phyloP scores from a whole-genome alignment of 2,888 invertebrate species.

The Nesidiocoris tenuis region DNA sequence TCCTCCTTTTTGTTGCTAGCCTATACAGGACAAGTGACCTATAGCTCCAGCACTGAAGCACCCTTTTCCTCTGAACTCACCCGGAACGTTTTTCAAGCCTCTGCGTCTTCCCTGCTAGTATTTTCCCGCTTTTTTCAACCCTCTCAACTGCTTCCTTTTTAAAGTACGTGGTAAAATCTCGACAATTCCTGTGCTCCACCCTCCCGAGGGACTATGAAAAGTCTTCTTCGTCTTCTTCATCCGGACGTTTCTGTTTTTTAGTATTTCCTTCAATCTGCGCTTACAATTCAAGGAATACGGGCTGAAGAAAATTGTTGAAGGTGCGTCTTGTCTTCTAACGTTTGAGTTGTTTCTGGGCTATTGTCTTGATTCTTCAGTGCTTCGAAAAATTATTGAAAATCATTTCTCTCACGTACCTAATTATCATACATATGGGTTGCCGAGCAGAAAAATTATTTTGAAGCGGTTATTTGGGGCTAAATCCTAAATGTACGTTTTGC shows the following conservation, averaged over 20 bases:
- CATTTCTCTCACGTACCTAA: no score
- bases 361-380: no score
- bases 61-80: background rate
- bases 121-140: background rate
- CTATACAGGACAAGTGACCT: slow-evolving; percentile 12
- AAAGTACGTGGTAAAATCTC: slow-evolving; percentile 26
- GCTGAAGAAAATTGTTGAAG: background rate
- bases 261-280: background rate
- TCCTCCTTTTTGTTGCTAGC: background rate
- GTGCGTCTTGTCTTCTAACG: no score
- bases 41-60: background rate
- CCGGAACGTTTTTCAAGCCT: background rate
- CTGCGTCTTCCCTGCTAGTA: background rate
- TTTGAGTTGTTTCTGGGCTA: no score
- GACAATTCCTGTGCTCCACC: slow-evolving; percentile 16
- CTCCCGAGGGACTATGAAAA: background rate
- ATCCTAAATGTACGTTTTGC: no score
- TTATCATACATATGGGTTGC: no score
- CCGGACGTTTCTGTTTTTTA: background rate
- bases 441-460: no score
- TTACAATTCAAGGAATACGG: background rate
- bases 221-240: background rate
- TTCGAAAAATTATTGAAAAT: no score
- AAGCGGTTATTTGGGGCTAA: no score
- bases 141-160: background rate